Base-by-base conservation (phyloP, 2,888 invertebrate genomes). In the Lycaena phlaeas region DNA sequence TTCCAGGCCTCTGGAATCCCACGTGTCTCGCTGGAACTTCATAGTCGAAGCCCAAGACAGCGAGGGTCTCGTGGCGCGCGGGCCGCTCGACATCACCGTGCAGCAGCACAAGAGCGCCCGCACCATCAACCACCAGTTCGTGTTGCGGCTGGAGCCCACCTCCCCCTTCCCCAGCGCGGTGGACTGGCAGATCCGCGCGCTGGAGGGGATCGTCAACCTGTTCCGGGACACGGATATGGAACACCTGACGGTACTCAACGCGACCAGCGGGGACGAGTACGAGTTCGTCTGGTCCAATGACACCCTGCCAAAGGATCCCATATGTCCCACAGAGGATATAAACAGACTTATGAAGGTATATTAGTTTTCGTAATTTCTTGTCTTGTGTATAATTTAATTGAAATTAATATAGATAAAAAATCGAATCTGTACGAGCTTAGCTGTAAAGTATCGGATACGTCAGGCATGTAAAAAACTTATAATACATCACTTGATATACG, bases 281-380 rank as follows among this genome's bases (percentile, higher is more conserved):
- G 89, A 89, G 54, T 93, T 88, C 64, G 91, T 89, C 18, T 95
- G 94, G 94, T 92, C 94, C 11, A 97, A 97, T 61, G 95, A 94
- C 52, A 92, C 93, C 4, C 66, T 96, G 52, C 90, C 93, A 0
- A 90, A 91, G 36, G 89, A 89, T 54, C 68, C 77, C 0, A 87
- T 87, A 30, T 97, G 96, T 54, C 94, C 95, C 0, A 90, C 88
- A 53, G 86, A 87, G 38, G 90, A 92, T 56, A 90, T 96, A 17
- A 87, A 88, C 38, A 76, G 87, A 50, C 69, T 94, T 26, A 87
- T 88, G 70, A 87, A 86, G 78, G 92, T 91, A 60, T 67, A 73
- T 40, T 7, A 3, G 14, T 10, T 1, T 12, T 12, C 15, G 11
- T n/a, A 28, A 7, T 2, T 3, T 14, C 2, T 14, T 18, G 14